These are phyloP conservation scores for Camponotus pennsylvanicus DNA, from an alignment of 1,140 invertebrate genomes.

Conservation along the genomic window DNA sequence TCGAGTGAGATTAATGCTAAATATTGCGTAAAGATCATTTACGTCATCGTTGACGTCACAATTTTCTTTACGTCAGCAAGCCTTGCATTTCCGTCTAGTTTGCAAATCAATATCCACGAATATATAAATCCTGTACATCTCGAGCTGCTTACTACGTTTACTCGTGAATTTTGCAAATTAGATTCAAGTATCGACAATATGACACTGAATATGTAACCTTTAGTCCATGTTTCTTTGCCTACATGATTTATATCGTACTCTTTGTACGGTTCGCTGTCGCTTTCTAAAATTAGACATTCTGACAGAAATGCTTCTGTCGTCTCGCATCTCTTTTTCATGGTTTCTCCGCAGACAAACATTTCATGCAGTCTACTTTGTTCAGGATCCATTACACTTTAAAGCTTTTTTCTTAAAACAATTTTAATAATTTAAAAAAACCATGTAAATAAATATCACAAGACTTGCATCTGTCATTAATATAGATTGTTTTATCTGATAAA, in stretches of 20 bases:
- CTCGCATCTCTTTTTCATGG: slow-evolving; percentile 52
- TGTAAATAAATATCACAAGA: background rate
- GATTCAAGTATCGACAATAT: slow-evolving; percentile 4
- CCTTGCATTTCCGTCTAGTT: background rate
- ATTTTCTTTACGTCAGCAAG: slow-evolving; percentile 13
- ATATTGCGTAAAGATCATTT: background rate
- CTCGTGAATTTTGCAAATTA: background rate
- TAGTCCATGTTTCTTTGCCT: background rate
- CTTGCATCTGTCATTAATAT: background rate
- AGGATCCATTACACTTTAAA: background rate
- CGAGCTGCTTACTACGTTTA: background rate
- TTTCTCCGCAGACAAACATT: background rate
- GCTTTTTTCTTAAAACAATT: background rate
- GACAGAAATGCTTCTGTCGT: slow-evolving; percentile 61
- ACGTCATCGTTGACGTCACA: slow-evolving; percentile 23
- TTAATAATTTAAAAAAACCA: background rate
- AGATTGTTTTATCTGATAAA: background rate
- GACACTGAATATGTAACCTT: background rate
- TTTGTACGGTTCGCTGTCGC: slow-evolving; percentile 69
- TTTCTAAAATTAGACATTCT: slow-evolving; percentile 80
- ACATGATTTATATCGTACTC: slow-evolving; percentile 24
- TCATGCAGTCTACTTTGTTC: background rate
- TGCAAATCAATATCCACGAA: slow-evolving; percentile 5
- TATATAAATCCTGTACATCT: background rate
- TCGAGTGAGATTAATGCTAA: background rate